phyloP scores from a whole-genome alignment of 2,797 vertebrate genomes.

The Tenualosa thibaudeaui region DNA sequence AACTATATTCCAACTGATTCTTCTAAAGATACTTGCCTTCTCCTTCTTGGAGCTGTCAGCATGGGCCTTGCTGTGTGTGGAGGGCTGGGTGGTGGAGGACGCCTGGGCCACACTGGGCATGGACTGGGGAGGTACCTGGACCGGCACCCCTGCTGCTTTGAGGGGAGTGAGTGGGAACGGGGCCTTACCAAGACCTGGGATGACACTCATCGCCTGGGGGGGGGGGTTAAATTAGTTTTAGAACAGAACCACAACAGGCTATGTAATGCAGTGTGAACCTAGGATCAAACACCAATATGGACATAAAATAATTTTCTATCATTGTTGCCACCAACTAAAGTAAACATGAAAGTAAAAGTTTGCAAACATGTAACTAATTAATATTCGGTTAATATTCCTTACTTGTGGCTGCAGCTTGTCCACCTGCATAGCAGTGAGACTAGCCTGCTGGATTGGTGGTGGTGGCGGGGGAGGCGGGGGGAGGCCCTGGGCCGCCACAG shows the following conservation, averaged over 20 bases:
- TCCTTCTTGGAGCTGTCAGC: constrained; percentile 96
- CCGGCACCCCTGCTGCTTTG: constrained; percentile 60
- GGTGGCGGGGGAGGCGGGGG: constrained; percentile 94
- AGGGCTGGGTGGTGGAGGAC: constrained; percentile 80
- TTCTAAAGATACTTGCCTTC: constrained; percentile 76
- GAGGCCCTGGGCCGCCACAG: constrained; percentile 84
- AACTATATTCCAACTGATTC: too few species aligned
- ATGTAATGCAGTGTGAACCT: not conserved
- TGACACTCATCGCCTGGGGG: constrained; percentile 62
- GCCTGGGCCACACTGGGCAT: constrained; percentile 74
- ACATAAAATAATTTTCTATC: not conserved
- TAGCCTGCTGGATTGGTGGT: constrained; percentile 89
- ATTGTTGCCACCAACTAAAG: not conserved
- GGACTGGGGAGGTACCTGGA: constrained; percentile 70
- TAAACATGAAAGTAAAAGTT: too few species aligned
- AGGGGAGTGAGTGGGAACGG: constrained; percentile 75
- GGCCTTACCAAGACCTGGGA: constrained; percentile 61
- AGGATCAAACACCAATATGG: not conserved
- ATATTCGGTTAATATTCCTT: constrained; percentile 19
- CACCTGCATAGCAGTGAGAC: constrained; percentile 76
- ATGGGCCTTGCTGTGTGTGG: constrained; percentile 81
- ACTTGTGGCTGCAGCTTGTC: constrained; percentile 88
- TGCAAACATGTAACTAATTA: too few species aligned
- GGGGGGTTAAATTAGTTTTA: not conserved
- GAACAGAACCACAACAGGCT: not conserved